Evolutionary conservation across 2,113 vertebrate species (phyloP), one percentile per base, ranked within the genome.

Genomic region (Cinclus mexicanus): DNA sequence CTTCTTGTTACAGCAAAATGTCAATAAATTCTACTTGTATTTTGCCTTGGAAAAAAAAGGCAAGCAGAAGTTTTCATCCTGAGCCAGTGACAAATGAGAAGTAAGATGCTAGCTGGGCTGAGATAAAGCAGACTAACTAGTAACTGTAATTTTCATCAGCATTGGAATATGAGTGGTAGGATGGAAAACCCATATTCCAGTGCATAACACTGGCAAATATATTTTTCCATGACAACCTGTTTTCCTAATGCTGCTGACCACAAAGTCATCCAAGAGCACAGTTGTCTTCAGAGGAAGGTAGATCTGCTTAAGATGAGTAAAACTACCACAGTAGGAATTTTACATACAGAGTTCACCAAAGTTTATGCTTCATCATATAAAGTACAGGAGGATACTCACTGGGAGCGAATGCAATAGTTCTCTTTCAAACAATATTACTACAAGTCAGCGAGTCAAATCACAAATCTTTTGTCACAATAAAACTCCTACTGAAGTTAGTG

Each of bases 141-240:
- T 87, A 79, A 42, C 67, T 93, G 55, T 53, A 96, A 95, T 95
- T 97, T 97, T 92, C 76, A 91, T 94, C 78, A 91, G 70, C 52
- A 88, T 41, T 24, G 47, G 87, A 92, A 60, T 55, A 90, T 10
- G 83, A 96, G 15, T 44, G 59, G 55, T 91, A 71, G 70, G 80
- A 91, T 79, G 61, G 87, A 96, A 97, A 95, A 96, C 89, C 68
- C 60, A 50, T 56, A 96, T 97, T 89, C 71, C 47, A 93, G 21
- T 14, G 59, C 25, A 69, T 85, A 93, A 92, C 63, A 85, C 17
- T 84, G 81, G 75, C 83, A 94, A 96, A 76, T 12, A 12, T 28
- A 39, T 91, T 96, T 96, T 97, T 87, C 91, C 83, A 97, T 88
- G 70, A 95, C 49, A 93, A 87, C 83, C 81, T 94, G 60, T 80